Conservation (phyloP, 1,140 invertebrate genomes). For the Hydropsyche tenuis region DNA sequence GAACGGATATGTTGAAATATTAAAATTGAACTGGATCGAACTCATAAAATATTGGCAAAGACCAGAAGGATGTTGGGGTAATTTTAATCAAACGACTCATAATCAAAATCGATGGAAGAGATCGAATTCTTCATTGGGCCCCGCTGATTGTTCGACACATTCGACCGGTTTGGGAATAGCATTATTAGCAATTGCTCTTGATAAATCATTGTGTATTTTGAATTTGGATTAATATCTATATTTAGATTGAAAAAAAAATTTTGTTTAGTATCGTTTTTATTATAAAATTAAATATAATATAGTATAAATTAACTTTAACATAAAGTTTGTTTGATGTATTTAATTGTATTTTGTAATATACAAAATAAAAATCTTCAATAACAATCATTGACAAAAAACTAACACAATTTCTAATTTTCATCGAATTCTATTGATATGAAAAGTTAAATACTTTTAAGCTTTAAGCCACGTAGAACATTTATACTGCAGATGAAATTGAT, state of each 20-base stretch:
- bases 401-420: no score
- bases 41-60: slow-evolving; percentile 37
- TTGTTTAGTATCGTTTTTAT: slow-evolving; percentile 30
- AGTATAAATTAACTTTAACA: slow-evolving; percentile 26
- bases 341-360: slow-evolving; percentile 27
- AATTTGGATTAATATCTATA: not conserved
- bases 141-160: slow-evolving; percentile 35
- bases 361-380: slow-evolving; percentile 14
- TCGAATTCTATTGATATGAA: no score
- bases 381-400: not conserved
- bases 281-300: slow-evolving; percentile 11
- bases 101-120: slow-evolving; percentile 1
- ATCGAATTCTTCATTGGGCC: slow-evolving; percentile 32
- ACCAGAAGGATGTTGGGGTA: slow-evolving; percentile 39
- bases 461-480: no score
- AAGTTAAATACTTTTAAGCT: no score
- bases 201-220: slow-evolving; percentile 1
- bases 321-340: slow-evolving; percentile 18
- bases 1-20: slow-evolving; percentile 35
- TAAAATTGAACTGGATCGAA: slow-evolving; percentile 30
- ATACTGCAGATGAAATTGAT: no score
- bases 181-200: slow-evolving; percentile 25
- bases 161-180: slow-evolving; percentile 38
- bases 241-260: slow-evolving; percentile 1
- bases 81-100: not conserved